Evolutionary conservation across 2,797 vertebrate genomes (phyloP).

Genomic region (Anolis apletophallus): DNA sequence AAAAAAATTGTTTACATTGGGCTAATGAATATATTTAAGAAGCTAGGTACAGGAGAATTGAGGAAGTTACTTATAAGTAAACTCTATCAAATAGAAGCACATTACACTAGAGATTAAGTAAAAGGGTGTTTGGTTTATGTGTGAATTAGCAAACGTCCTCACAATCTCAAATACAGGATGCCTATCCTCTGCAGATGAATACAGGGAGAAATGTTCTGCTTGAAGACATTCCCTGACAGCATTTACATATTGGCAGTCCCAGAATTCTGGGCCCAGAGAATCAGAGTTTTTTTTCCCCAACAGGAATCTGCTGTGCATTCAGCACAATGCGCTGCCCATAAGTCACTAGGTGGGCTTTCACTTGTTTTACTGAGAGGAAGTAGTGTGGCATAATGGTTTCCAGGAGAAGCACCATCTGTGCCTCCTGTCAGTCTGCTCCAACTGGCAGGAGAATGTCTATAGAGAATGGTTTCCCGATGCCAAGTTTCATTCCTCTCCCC

Average conservation of each 20-base stretch:
- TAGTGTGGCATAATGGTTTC: constrained; percentile 40
- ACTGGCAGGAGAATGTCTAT: constrained; percentile 47
- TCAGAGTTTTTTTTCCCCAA: constrained; percentile 37
- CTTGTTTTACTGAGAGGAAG: constrained; percentile 52
- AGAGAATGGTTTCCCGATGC: constrained; percentile 39
- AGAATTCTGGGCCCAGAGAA: background rate
- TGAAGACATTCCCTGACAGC: constrained; percentile 61
- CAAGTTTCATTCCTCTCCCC: constrained; percentile 44
- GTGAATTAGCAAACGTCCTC: constrained; percentile 11
- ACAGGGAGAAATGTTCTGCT: constrained; percentile 21
- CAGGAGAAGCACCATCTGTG: constrained; percentile 65
- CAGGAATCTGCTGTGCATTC: constrained; percentile 40
- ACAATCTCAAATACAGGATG: constrained; percentile 23
- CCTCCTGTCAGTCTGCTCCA: constrained; percentile 54
- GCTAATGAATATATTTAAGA: background rate
- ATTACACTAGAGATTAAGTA: constrained; percentile 1
- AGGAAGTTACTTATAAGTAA: background rate
- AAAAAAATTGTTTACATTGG: background rate
- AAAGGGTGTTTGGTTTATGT: background rate
- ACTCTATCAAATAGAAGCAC: constrained; percentile 18
- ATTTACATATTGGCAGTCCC: background rate
- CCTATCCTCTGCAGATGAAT: background rate
- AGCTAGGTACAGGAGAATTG: background rate
- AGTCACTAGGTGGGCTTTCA: constrained; percentile 22
- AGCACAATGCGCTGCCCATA: background rate